phyloP scores from a whole-genome alignment of 2,888 invertebrate species.

The Capitulum mitella region DNA sequence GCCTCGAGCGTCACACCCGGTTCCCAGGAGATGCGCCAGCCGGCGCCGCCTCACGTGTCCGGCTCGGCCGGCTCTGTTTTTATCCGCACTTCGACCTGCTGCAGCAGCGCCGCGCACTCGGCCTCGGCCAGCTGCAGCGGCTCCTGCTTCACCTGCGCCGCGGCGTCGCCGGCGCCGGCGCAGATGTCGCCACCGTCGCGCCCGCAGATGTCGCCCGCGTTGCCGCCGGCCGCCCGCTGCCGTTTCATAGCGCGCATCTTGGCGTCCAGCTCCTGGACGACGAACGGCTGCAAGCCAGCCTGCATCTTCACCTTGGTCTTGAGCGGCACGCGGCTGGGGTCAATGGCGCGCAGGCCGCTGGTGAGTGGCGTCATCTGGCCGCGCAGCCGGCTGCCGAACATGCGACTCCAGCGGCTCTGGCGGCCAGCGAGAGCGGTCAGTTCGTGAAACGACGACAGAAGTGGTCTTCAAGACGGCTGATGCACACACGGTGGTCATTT shows the following conservation, averaged over 20 bases:
- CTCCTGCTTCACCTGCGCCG: slow-evolving; percentile 1
- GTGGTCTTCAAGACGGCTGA: too few species aligned
- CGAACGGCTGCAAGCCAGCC: slow-evolving; percentile 15
- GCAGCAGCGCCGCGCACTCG: slow-evolving; percentile 39
- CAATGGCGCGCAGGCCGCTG: background rate
- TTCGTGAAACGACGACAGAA: too few species aligned
- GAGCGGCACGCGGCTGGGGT: slow-evolving; percentile 2
- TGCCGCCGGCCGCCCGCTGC: background rate
- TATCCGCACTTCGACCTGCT: slow-evolving; percentile 41
- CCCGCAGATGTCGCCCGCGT: background rate
- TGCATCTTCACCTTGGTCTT: slow-evolving; percentile 19
- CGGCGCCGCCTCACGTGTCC: background rate
- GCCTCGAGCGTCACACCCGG: too few species aligned
- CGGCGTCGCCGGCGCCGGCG: background rate
- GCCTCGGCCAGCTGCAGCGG: background rate
- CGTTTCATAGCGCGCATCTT: background rate
- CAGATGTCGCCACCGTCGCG: background rate
- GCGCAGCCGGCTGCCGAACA: background rate
- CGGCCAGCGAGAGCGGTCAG: background rate
- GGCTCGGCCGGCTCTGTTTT: slow-evolving; percentile 38
- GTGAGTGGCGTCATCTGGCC: slow-evolving; percentile 9
- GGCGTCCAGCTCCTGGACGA: slow-evolving; percentile 5
- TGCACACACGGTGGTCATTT: background rate
- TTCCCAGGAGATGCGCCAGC: too few species aligned
- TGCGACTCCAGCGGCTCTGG: slow-evolving; percentile 14